A percentile compares a stretch with the other conserved stretches of the same genome.
phyloP scores from a whole-genome alignment of 2,888 invertebrate species.

The Drosophila paramelanica region DNA sequence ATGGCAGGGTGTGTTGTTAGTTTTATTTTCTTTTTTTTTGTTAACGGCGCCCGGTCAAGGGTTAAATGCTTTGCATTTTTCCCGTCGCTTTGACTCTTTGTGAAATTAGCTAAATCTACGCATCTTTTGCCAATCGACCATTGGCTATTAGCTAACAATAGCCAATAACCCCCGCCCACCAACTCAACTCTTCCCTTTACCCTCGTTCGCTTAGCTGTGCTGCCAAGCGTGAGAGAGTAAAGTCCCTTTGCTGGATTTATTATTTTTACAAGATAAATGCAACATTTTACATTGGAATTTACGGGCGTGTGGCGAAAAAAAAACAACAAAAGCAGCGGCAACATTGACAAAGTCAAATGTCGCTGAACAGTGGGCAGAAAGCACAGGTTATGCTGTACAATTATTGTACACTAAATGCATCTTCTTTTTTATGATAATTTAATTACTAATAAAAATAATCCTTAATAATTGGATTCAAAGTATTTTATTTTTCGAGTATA shows the following conservation, averaged over 20 bases:
- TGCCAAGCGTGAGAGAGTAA: constrained; percentile 75
- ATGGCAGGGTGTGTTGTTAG: constrained; percentile 67
- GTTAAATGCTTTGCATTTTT: constrained; percentile 46
- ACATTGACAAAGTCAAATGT: constrained; percentile 65
- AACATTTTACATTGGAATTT: constrained; percentile 80
- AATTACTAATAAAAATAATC: too few species aligned
- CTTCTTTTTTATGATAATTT: too few species aligned
- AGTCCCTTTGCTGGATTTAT: constrained; percentile 76
- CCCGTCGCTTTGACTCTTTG: constrained; percentile 53
- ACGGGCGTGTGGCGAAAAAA: constrained; percentile 68
- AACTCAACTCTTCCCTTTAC: background rate
- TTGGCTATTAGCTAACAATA: constrained; percentile 65
- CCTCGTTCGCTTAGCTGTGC: constrained; percentile 39
- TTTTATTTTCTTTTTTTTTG: constrained; percentile 28
- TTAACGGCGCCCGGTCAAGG: constrained; percentile 32
- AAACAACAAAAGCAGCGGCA: constrained; percentile 24
- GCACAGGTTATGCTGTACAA: background rate
- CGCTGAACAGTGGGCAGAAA: constrained; percentile 55
- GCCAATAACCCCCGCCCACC: constrained; percentile 9
- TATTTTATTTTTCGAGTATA: background rate
- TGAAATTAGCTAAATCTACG: constrained; percentile 74
- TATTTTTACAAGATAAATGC: constrained; percentile 81
- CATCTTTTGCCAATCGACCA: constrained; percentile 42
- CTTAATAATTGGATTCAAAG: too few species aligned
- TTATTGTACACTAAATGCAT: too few species aligned